Percentiles rank a stretch among this genome's conserved stretches.
phyloP scores from a whole-genome alignment of 2,888 invertebrate genomes.

The Trachelus iudaicus region DNA sequence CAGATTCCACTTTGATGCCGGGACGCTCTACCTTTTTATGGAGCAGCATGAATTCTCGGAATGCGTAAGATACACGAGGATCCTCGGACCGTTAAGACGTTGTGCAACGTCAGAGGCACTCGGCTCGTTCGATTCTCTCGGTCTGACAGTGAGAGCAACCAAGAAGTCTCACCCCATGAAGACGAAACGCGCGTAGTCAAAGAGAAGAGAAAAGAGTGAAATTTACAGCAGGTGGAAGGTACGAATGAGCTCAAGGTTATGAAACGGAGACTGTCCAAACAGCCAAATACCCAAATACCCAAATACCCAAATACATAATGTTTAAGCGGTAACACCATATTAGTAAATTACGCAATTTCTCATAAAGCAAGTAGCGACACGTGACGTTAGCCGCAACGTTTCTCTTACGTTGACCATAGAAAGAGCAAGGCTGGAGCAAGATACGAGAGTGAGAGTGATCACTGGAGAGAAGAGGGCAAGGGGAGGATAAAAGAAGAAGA shows the following conservation, averaged over 20 bases:
- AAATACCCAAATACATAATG: constrained; percentile 60
- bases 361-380: not conserved
- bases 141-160: not conserved
- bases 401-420: not conserved
- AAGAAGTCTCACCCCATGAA: not conserved
- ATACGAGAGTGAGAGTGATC: not conserved
- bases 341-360: not conserved
- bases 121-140: too few relatives aligned
- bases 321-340: constrained; percentile 34
- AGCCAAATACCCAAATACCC: constrained; percentile 58
- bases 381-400: not conserved
- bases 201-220: not conserved
- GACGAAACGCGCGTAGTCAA: not conserved
- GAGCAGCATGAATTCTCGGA: not conserved
- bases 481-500: not conserved
- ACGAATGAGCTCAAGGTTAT: constrained; percentile 59
- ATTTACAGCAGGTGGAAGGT: constrained; percentile 5
- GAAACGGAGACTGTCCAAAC: constrained; percentile 39
- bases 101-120: not conserved
- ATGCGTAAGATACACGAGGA: not conserved
- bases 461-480: not conserved
- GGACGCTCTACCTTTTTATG: not conserved
- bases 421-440: not conserved
- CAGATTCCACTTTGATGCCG: constrained; percentile 20
- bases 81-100: not conserved